Percentiles rank a stretch among this genome's conserved stretches.
These are phyloP conservation scores for Hyles lineata DNA, from an alignment of 2,888 invertebrate species.

Conservation along the genomic window DNA sequence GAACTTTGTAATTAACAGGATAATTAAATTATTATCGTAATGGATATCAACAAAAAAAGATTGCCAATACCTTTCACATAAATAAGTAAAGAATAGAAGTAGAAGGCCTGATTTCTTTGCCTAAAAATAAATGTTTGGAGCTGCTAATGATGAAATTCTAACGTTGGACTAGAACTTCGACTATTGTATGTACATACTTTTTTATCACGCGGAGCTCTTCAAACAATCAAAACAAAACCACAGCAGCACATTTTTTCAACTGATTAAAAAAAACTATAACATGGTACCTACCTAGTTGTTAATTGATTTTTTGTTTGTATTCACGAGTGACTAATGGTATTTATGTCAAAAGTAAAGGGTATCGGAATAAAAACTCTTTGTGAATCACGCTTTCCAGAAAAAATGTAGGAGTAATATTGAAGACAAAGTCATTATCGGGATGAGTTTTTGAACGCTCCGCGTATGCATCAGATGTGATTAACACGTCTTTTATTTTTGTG, in stretches of 20 bases:
- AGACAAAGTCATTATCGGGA: neutral
- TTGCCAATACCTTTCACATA: no score
- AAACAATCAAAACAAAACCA: conserved; percentile 3
- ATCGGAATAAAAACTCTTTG: neutral
- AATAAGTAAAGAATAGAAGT: no score
- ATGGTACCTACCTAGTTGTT: neutral
- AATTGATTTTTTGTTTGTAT: neutral
- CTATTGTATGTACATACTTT: neutral
- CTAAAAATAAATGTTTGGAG: no score
- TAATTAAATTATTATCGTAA: no score
- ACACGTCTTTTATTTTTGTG: neutral
- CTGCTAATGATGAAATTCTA: no score
- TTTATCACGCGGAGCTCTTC: neutral
- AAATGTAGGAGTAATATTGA: neutral
- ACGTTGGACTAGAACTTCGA: no score
- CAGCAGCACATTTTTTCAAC: neutral
- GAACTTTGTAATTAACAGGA: no score
- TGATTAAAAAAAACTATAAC: neutral
- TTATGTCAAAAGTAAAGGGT: neutral
- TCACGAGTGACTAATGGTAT: conserved; percentile 8
- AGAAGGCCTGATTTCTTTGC: no score
- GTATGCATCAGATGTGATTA: neutral
- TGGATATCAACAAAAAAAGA: no score
- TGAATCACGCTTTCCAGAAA: neutral
- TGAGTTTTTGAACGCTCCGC: neutral